Evolutionary conservation across 2,113 vertebrate genomes (phyloP).

Genomic region (Poicephalus gulielmi): DNA sequence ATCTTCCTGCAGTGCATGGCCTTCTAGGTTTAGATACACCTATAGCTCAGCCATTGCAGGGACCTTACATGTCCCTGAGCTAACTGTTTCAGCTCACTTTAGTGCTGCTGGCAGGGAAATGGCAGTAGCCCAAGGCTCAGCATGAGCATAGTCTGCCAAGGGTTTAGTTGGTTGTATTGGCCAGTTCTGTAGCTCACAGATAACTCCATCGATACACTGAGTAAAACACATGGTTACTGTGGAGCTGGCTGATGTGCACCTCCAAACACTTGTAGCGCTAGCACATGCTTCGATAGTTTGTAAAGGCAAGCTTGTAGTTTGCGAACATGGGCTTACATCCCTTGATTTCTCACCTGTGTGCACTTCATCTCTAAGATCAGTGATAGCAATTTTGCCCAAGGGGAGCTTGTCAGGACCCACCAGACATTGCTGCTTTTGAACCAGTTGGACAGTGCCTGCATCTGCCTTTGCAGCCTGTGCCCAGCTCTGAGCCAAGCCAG

Average conservation of each 20-base stretch:
- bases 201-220: neutral
- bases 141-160: neutral
- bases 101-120: neutral
- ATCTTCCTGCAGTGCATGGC: rapidly evolving
- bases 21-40: neutral
- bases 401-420: neutral
- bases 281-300: neutral
- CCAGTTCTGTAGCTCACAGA: neutral
- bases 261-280: neutral
- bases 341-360: neutral
- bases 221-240: neutral
- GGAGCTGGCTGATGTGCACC: neutral
- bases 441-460: rapidly evolving
- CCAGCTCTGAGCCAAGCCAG: neutral
- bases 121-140: neutral
- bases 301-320: neutral
- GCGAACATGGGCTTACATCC: neutral
- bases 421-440: neutral
- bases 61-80: neutral
- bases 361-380: neutral
- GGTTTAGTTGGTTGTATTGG: rapidly evolving
- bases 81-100: neutral
- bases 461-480: neutral
- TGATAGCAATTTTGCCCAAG: neutral
- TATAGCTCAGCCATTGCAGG: neutral